Base-by-base conservation (phyloP, 2,797 vertebrate species). In the Microctenopoma steveboyesi region DNA sequence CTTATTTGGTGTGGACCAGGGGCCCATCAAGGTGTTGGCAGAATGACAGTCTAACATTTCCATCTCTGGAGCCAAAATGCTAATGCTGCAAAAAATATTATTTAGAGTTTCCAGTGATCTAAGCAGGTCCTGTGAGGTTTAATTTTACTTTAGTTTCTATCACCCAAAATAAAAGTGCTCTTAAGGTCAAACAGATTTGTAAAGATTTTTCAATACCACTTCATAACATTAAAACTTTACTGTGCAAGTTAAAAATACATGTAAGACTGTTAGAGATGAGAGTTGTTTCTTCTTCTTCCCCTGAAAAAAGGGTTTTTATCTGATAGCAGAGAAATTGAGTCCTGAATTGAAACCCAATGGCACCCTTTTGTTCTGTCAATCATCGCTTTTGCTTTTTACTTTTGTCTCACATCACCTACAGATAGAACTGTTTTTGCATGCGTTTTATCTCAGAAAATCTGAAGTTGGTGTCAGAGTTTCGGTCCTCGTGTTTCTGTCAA, bases 231-330 rank as follows among this genome's bases (percentile, higher is more conserved):
- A 64, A 73, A 78, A 69, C 40, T 76, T 73, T 7, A 74, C 33
- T 39, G 16, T 50, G 8, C 28, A 40, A 25, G 50, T 75, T 60
- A 71, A 69, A 82, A 78, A 74, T 67, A 42, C 54, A 74, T 35
- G 65, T 5, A 11, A 16, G 39, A 62, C 54, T 64, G 52, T 28
- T 53, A 25, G 43, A 58, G 46, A 61, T 25, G 42, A 76, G 40
- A 54, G 54, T 22, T 56, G 52, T 15, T 74, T n/a, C 12, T 2
- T 47, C 12, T 2, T 47, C 37, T 55, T 67, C 12, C 40, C 49
- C 18, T 47, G 13, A 55, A 62, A 45, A 28, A 35, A 37, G 14
- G 0, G n/a, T 50, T 49, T 70, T 69, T 6, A 43, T 59, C 15
- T 67, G 45, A 62, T 60, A 30, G 30, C 16, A 18, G 7, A 42